Base-by-base conservation (phyloP, 2,888 invertebrate genomes). In the Eucera pruinosa region DNA sequence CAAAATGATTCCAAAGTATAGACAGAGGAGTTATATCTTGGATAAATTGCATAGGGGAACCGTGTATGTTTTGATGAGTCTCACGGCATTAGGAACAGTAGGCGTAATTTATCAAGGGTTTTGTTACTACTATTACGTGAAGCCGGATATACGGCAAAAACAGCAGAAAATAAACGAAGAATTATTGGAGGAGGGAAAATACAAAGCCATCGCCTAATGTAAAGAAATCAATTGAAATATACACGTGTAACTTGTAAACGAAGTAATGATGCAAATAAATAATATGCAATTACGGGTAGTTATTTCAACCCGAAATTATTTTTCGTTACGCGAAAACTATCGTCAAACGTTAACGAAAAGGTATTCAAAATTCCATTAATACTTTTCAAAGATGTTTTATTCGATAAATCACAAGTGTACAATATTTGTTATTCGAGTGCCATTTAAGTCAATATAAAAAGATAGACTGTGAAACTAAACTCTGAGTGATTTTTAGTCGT, bases 31-130 rank as follows among this genome's bases (percentile, higher is more conserved):
- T 11, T 66, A 36, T 2, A 15, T 94, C 3, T 92, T 93, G 66
- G 94, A 94, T 81, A 93, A 90, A 86, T 80, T 94, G 36, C 94
- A 94, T 81, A 92, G 89, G 89, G 93, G 93, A 36, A 89, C 90
- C 68, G 94, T 94, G 20, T 82, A 92, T 48, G 89, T 91, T 43
- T 94, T 94, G 79, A 87, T 94, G 15, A 93, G 93, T 0, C 71
- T 93, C 33, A 93, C 94, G 18, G 50, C 93, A 2, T 89, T 93
- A 82, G 91, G 92, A 4, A 83, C 91, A 0, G 69, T 92, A 0
- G 68, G 93, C 4, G 61, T 94, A 4, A 92, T 89, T 9, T 90
- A 93, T 27, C 92, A 93, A 81, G 91, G 91, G 61, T 94, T 93
- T 77, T 89, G 93, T 60, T 94, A 94, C 84, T 91, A 90, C 68